Conservation (phyloP, 2,888 invertebrate genomes). For the Habroteleia sp. region DNA sequence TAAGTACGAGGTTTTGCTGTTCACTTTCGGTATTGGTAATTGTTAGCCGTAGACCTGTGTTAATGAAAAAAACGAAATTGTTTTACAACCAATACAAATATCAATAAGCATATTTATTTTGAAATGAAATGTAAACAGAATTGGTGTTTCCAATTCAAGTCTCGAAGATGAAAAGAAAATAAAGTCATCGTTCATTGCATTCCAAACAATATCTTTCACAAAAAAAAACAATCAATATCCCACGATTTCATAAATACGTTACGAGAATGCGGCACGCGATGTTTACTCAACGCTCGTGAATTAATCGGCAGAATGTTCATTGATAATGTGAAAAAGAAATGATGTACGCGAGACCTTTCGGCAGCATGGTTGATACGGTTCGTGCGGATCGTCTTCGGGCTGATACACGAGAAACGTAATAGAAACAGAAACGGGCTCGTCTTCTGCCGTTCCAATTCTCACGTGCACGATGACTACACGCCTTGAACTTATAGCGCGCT, state of each 20-base stretch:
- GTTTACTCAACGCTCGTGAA: slow-evolving; percentile 6
- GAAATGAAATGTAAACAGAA: no score
- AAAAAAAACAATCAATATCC: slow-evolving; percentile 32
- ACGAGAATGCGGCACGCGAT: slow-evolving; percentile 30
- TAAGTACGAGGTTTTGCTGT: no score
- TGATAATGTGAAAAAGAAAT: slow-evolving; percentile 41
- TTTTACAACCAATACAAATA: no score
- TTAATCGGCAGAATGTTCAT: slow-evolving; percentile 13
- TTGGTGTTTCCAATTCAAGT: no score
- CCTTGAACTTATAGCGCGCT: slow-evolving; percentile 70
- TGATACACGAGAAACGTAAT: slow-evolving; percentile 57
- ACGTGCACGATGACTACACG: slow-evolving; percentile 73
- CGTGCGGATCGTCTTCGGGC: slow-evolving; percentile 51
- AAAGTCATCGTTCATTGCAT: no score
- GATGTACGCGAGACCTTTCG: slow-evolving; percentile 59
- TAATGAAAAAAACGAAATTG: no score
- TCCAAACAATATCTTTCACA: no score
- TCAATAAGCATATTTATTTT: no score
- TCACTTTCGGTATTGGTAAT: no score
- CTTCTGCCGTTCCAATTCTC: slow-evolving; percentile 78
- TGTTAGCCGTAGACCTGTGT: no score
- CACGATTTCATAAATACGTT: slow-evolving; percentile 38
- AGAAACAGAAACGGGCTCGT: slow-evolving; percentile 68
- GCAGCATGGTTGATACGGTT: slow-evolving; percentile 43
- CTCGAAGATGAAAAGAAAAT: no score